Evolutionary conservation across 2,888 invertebrate genomes (phyloP).

Genomic region (Eupithecia subfuscata): DNA sequence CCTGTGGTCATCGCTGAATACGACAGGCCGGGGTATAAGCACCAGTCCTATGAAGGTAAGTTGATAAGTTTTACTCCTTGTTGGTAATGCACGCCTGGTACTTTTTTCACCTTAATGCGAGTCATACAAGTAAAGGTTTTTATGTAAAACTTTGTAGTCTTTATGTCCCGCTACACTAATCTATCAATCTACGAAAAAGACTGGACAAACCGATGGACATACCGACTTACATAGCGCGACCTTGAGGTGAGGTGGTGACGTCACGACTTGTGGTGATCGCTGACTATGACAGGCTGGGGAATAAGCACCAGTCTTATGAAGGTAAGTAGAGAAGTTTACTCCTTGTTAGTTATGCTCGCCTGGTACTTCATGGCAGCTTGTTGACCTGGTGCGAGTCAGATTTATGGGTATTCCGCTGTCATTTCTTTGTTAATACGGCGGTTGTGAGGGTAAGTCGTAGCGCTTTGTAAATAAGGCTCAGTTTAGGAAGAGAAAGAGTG

Average conservation of each 20-base stretch:
- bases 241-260: conserved; percentile 68
- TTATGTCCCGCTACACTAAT: too few relatives aligned
- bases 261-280: conserved; percentile 69
- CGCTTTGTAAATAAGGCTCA: too few relatives aligned
- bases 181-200: conserved; percentile 68
- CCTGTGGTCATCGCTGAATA: conserved; percentile 70
- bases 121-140: too few relatives aligned
- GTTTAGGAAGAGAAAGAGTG: too few relatives aligned
- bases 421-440: neutral
- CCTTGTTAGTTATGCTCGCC: neutral
- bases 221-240: conserved; percentile 66
- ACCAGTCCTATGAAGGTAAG: conserved; percentile 69
- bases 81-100: neutral
- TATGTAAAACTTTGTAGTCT: too few relatives aligned
- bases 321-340: conserved; percentile 59
- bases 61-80: conserved; percentile 26
- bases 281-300: conserved; percentile 58
- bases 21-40: conserved; percentile 54
- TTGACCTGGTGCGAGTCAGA: neutral
- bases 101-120: neutral
- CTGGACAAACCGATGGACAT: conserved; percentile 60
- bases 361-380: too few relatives aligned
- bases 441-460: too few relatives aligned
- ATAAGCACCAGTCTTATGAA: conserved; percentile 62
- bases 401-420: neutral